phyloP scores from a whole-genome alignment of 2,113 vertebrate genomes.

The Ariopsis seemanni region DNA sequence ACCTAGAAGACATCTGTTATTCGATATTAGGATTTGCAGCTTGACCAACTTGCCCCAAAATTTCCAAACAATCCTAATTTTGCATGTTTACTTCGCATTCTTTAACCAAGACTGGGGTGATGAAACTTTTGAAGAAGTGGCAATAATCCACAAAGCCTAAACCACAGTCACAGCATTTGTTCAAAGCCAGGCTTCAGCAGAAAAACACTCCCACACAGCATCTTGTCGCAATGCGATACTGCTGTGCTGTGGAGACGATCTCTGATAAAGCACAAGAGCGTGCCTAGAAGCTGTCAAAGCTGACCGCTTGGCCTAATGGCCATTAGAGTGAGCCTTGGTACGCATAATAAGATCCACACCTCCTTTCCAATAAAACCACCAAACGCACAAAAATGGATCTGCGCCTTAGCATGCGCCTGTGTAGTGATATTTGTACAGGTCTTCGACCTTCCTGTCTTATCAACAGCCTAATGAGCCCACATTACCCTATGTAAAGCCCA shows the following conservation, averaged over 20 bases:
- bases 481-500: slow-evolving; percentile 37
- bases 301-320: background rate
- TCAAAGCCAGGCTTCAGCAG: background rate
- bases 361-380: slow-evolving; percentile 13
- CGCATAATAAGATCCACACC: background rate
- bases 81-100: background rate
- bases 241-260: background rate
- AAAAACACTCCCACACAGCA: slow-evolving; percentile 2
- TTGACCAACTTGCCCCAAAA: too few relatives aligned
- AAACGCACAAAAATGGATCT: background rate
- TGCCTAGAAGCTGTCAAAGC: background rate
- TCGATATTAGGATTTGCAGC: background rate
- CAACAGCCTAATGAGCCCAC: slow-evolving; percentile 38
- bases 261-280: slow-evolving; percentile 6
- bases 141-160: background rate
- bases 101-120: background rate
- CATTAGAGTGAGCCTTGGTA: background rate
- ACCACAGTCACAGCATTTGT: background rate
- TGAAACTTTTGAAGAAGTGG: background rate
- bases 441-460: background rate
- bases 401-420: background rate
- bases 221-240: background rate
- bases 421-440: background rate
- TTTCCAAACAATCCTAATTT: background rate
- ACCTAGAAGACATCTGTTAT: background rate